These are phyloP conservation scores for Dromius quadrimaculatus DNA, from an alignment of 2,888 invertebrate genomes.

Conservation along the genomic window DNA sequence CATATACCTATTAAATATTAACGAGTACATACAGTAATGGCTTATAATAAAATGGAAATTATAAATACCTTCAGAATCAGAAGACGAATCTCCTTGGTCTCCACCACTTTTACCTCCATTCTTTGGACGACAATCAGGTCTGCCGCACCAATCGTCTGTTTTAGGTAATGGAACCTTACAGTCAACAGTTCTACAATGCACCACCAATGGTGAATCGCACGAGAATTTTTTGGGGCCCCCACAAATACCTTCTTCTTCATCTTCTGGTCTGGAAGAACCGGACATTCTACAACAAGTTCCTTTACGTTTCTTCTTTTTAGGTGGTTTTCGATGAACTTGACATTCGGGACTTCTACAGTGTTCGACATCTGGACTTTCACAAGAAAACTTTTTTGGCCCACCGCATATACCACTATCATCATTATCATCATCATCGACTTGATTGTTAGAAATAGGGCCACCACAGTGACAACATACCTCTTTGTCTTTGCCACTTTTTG, in stretches of 20 bases:
- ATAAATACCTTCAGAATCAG: neutral
- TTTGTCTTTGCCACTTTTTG: neutral
- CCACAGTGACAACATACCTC: too few species aligned
- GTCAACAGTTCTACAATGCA: neutral
- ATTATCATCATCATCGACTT: too few species aligned
- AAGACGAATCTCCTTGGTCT: neutral
- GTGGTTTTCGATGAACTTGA: neutral
- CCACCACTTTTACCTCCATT: neutral
- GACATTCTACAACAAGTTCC: neutral
- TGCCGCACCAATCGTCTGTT: neutral
- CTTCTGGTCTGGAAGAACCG: too few species aligned
- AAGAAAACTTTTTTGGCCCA: slow-evolving; percentile 13
- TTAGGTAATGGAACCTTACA: neutral
- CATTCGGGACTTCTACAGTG: slow-evolving; percentile 27
- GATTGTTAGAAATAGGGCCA: too few species aligned
- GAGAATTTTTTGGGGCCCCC: neutral
- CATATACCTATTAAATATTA: too few species aligned
- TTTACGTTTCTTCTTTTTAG: neutral
- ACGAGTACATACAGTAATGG: too few species aligned
- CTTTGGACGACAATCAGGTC: neutral
- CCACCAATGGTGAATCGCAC: neutral
- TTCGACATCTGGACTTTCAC: slow-evolving; percentile 25
- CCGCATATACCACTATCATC: slow-evolving; percentile 32
- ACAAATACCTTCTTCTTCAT: neutral
- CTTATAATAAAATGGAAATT: too few species aligned